Evolutionary conservation across 2,888 invertebrate genomes (phyloP).

Genomic region (Ypsolopha sequella): DNA sequence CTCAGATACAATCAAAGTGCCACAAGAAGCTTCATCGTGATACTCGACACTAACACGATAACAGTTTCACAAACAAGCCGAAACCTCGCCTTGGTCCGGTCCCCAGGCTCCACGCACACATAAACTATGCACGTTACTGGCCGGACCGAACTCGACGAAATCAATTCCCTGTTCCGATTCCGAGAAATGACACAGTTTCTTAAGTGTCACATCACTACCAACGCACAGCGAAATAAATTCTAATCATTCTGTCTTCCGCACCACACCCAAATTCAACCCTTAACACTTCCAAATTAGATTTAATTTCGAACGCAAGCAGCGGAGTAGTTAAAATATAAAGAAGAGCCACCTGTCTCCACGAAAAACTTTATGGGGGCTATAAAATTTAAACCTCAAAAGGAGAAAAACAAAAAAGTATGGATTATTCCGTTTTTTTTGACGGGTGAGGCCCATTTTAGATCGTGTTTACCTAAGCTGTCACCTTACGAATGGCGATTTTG

Average conservation of each 20-base stretch:
- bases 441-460: constrained; percentile 58
- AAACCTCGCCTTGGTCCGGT: constrained; percentile 19
- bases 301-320: constrained; percentile 33
- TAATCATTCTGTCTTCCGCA: constrained; percentile 28
- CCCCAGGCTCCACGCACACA: constrained; percentile 27
- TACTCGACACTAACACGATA: constrained; percentile 47
- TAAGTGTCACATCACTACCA: constrained; percentile 69
- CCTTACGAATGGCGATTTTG: constrained; percentile 67
- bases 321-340: constrained; percentile 61
- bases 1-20: constrained; percentile 55
- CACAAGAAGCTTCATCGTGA: constrained; percentile 48
- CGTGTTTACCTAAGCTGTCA: constrained; percentile 70
- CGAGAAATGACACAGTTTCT: constrained; percentile 68
- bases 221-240: constrained; percentile 65
- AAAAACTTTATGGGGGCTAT: constrained; percentile 67
- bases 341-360: constrained; percentile 69
- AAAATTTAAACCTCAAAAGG: constrained; percentile 65
- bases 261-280: constrained; percentile 48
- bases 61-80: constrained; percentile 45
- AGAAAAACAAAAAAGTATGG: constrained; percentile 55
- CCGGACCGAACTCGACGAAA: constrained; percentile 61
- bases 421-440: constrained; percentile 34
- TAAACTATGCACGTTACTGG: constrained; percentile 64
- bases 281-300: constrained; percentile 39
- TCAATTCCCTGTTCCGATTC: constrained; percentile 68